A percentile compares a stretch with the other conserved stretches of the same genome.
Conservation (phyloP, 1,140 invertebrate genomes). For the Trichomalopsis sarcophagae region DNA sequence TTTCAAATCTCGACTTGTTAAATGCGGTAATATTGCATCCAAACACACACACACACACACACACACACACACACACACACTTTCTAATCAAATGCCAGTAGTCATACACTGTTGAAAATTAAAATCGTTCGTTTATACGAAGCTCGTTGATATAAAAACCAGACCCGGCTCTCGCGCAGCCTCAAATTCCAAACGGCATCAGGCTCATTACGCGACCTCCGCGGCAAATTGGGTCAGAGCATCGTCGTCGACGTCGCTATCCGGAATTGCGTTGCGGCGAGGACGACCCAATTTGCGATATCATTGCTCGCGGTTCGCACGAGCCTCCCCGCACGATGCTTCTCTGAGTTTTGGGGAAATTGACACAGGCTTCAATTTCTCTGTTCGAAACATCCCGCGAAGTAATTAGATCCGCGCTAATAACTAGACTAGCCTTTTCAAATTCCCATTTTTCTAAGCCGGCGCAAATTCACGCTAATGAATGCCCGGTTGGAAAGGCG, state of each 20-base stretch:
- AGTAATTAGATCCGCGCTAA: not conserved
- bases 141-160: not conserved
- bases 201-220: slow-evolving; percentile 2
- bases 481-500: not conserved
- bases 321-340: too few relatives aligned
- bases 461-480: not conserved
- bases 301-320: not conserved
- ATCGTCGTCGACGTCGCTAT: not conserved
- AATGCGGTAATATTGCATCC: not conserved
- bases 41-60: too few relatives aligned
- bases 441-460: too few relatives aligned
- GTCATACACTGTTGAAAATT: too few relatives aligned
- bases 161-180: not conserved
- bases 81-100: not conserved
- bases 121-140: too few relatives aligned
- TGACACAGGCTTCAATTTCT: too few relatives aligned
- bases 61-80: too few relatives aligned
- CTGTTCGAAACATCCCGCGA: too few relatives aligned
- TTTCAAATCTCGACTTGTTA: not conserved
- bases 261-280: not conserved
- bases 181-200: not conserved
- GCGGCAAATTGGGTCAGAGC: not conserved
- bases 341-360: not conserved
- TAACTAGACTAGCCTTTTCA: not conserved
- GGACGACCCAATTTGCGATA: not conserved